Base-by-base conservation (phyloP, 1,140 invertebrate genomes). In the Heterodera carotae region DNA sequence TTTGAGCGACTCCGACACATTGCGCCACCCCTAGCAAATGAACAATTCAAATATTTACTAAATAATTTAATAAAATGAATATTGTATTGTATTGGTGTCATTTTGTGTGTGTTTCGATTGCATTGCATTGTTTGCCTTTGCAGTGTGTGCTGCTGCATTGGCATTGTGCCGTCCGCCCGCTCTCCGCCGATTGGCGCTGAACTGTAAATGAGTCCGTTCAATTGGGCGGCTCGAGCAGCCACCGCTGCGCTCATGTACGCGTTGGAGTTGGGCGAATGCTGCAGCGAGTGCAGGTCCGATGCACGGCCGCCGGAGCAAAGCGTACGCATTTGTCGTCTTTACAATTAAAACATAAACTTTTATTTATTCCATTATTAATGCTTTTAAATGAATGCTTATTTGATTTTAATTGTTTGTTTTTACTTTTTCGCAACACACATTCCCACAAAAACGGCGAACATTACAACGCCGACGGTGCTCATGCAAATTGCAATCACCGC, bases 371-470 rank as follows among this genome's bases (percentile, higher is more conserved):
- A n/a, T n/a, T n/a, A n/a, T n/a, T n/a, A n/a, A n/a, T n/a, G n/a
- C n/a, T n/a, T n/a, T n/a, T n/a, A n/a, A n/a, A n/a, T n/a, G n/a
- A n/a, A n/a, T n/a, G n/a, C n/a, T n/a, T n/a, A n/a, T n/a, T 43
- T 43, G 12, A 43, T 43, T 43, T 8, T 43, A 43, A 8, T 43
- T n/a, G n/a, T 22, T 27, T 22, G 25, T 18, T 72, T n/a, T 53
- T 39, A 62, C 72, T 64, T 72, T 72, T 48, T 80, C 2, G 76
- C 81, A 64, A 85, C 78, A 68, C 85, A 87, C 53, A 86, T 71
- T 15, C 80, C 83, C 25, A 84, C 75, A 73, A 87, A 85, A n/a
- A 87, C 86, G n/a, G 82, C 80, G n/a, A 80, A 18, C 80, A 88
- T 79, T n/a, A 85, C 85, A 60, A 87, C 36, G 2, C 69, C 85